Conservation (phyloP, 2,113 vertebrate genomes). For the Toxostoma redivivum region DNA sequence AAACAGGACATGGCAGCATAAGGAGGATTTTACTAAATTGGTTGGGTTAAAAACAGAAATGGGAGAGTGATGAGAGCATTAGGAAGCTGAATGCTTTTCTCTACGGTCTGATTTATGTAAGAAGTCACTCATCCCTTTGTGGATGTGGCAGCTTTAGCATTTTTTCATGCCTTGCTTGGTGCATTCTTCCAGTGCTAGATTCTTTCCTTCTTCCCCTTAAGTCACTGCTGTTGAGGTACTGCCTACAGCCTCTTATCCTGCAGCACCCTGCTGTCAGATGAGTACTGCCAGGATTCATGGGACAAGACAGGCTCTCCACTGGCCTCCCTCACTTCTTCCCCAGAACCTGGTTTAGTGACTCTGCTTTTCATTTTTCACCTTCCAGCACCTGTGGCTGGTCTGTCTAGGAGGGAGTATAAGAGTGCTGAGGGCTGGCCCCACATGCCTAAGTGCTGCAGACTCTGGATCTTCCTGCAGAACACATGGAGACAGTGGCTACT, state of each 20-base stretch:
- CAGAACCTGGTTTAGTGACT: background rate
- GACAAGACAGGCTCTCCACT: rapidly evolving
- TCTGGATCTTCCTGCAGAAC: background rate
- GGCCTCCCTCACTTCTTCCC: background rate
- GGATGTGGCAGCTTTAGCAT: background rate
- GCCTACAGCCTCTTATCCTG: background rate
- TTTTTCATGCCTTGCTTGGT: background rate
- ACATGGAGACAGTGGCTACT: background rate
- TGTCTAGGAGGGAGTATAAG: rapidly evolving
- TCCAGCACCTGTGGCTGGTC: background rate
- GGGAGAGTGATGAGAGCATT: background rate
- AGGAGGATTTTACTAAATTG: background rate
- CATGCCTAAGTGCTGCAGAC: background rate
- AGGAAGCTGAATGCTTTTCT: background rate
- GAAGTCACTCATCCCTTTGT: background rate
- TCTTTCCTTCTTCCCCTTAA: background rate
- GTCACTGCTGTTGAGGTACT: background rate
- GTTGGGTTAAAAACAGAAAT: background rate
- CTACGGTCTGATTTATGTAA: background rate
- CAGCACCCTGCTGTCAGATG: rapidly evolving
- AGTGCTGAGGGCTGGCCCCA: background rate
- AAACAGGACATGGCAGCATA: background rate
- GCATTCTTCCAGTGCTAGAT: background rate
- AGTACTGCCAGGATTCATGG: background rate
- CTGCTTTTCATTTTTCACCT: background rate